Evolutionary conservation across 1,140 invertebrate species (phyloP).

Genomic region (Ceratosolen solmsi): DNA sequence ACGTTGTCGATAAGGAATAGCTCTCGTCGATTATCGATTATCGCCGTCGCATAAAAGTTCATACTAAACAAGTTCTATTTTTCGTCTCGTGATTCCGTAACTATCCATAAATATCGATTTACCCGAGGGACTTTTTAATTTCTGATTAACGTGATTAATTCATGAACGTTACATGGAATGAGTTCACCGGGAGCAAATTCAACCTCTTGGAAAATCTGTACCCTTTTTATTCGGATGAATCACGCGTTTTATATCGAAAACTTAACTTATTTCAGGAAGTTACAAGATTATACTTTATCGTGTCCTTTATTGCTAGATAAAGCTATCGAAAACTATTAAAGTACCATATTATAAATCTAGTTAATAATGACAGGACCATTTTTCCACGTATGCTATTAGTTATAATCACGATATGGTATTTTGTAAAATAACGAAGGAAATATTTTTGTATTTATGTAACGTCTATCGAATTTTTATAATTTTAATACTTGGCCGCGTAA

Average conservation of each 20-base stretch:
- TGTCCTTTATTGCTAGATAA: no score
- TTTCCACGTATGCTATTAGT: no score
- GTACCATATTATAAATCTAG: no score
- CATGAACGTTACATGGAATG: background rate
- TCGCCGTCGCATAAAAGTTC: conserved; percentile 2
- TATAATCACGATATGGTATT: no score
- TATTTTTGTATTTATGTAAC: no score
- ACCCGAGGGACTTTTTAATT: background rate
- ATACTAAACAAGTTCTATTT: background rate
- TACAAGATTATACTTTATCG: no score
- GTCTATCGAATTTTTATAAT: no score
- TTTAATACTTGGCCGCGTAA: no score
- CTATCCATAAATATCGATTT: background rate
- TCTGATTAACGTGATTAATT: background rate
- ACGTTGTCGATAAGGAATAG: background rate
- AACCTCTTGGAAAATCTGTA: background rate
- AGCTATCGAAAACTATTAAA: no score
- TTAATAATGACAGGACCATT: no score
- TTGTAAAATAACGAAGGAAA: no score
- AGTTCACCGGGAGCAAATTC: background rate
- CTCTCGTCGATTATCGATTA: conserved; percentile 23
- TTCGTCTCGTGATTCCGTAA: background rate
- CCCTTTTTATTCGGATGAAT: background rate
- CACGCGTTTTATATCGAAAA: background rate
- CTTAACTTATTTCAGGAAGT: background rate